Conservation (phyloP, 2,797 vertebrate species). For the Echiichthys vipera region DNA sequence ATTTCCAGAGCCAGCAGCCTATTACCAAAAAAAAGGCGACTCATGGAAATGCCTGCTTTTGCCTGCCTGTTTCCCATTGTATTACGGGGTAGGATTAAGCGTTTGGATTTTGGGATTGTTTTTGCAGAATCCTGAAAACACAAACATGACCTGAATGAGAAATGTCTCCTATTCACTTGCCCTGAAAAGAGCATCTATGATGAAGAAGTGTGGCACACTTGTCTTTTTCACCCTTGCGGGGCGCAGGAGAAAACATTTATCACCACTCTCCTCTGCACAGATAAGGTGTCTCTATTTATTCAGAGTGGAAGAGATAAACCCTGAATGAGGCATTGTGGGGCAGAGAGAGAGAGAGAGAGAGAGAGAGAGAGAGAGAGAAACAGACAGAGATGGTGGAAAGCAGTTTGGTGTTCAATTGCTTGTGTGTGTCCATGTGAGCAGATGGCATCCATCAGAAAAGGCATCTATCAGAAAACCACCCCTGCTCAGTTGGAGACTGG, state of each 20-base stretch:
- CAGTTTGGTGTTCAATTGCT: slow-evolving; percentile 62
- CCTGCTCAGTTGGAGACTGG: slow-evolving; percentile 51
- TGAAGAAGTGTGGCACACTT: slow-evolving; percentile 75
- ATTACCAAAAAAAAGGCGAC: slow-evolving; percentile 16
- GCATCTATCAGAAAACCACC: slow-evolving; percentile 66
- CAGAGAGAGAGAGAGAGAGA: slow-evolving; percentile 44
- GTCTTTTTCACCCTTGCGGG: slow-evolving; percentile 79
- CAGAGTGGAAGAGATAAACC: slow-evolving; percentile 80
- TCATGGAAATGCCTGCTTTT: slow-evolving; percentile 47
- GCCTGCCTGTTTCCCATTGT: slow-evolving; percentile 36
- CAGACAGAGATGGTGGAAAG: slow-evolving; percentile 25
- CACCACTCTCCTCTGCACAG: slow-evolving; percentile 75
- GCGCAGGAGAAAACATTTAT: slow-evolving; percentile 81
- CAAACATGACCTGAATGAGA: slow-evolving; percentile 68
- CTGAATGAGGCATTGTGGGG: slow-evolving; percentile 78
- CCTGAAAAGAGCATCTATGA: slow-evolving; percentile 71
- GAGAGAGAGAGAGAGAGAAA: neutral
- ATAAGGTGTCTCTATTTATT: slow-evolving; percentile 87
- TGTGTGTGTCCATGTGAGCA: slow-evolving; percentile 72
- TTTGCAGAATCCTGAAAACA: slow-evolving; percentile 51
- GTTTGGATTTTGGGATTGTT: slow-evolving; percentile 61
- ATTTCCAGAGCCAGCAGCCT: slow-evolving; percentile 42
- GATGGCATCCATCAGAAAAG: slow-evolving; percentile 76
- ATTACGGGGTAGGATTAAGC: slow-evolving; percentile 46
- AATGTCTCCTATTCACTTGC: slow-evolving; percentile 58